Base-by-base conservation (phyloP, 2,797 vertebrate genomes). In the Hafferia zeledoni region DNA sequence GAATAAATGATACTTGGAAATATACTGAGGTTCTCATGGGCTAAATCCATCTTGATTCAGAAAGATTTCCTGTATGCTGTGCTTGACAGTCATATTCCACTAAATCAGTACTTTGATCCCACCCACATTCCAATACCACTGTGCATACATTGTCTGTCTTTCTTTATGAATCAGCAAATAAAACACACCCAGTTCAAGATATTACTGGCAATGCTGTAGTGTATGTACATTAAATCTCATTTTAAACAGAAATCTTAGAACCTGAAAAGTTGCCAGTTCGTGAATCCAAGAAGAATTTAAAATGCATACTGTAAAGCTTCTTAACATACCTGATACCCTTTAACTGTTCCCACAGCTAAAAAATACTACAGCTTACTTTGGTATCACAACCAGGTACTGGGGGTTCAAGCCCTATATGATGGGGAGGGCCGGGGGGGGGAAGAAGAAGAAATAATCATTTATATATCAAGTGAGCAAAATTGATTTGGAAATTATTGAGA, bases 91-190 rank as follows among this genome's bases (percentile, higher is more conserved):
- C 55, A 41, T 90, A 94, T 83, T 94, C 79, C 55, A 72, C 80
- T 83, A 88, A 94, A 94, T 82, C 65, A 88, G 64, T 57, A 60
- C 91, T 86, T 86, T 93, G 83, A 95, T 96, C 93, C 93, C 94
- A 94, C 87, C 85, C 90, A 79, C 92, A 94, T 93, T 94, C 93
- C 94, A 76, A 76, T 96, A 93, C 80, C 77, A 59, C 93, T 94
- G 89, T 91, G 95, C 85, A 93, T 78, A 91, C 80, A 94, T 95
- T 79, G 77, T 91, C 85, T 69, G 91, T 76, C 85, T 94, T 88
- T 75, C 93, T 93, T 94, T 94, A 91, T 94, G 93, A 96, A 95
- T 94, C 94, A 96, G 91, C 63, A 91, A 91, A 83, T 95, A 95
- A 96, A 96, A 93, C 93, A 94, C 94, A 95, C 85, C 88, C 83